Percentiles rank a stretch among this genome's conserved stretches.
Conservation (phyloP, 2,113 vertebrate genomes). For the Leptocoma aspasia region DNA sequence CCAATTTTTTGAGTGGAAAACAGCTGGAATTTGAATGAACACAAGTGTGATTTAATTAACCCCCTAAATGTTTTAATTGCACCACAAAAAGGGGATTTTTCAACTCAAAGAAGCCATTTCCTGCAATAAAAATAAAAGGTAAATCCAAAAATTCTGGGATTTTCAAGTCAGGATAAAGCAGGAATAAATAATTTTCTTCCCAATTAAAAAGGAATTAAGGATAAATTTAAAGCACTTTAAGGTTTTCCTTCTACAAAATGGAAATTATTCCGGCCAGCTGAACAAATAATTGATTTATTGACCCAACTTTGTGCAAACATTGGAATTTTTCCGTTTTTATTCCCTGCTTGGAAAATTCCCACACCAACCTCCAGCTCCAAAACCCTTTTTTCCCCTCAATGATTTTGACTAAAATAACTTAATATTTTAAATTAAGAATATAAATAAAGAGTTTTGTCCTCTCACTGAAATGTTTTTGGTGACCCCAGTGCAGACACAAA, state of each 20-base stretch:
- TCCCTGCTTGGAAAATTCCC: background rate
- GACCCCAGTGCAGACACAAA: conserved; percentile 37
- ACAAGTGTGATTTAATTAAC: background rate
- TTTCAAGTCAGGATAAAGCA: background rate
- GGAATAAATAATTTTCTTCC: background rate
- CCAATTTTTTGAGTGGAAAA: background rate
- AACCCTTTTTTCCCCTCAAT: background rate
- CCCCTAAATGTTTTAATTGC: fast-evolving
- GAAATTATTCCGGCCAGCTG: background rate
- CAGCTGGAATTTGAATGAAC: background rate
- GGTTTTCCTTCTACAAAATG: background rate
- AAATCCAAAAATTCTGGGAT: background rate
- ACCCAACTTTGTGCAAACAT: background rate
- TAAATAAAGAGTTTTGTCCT: background rate
- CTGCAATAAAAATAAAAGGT: background rate
- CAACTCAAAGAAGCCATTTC: background rate
- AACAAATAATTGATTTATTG: background rate
- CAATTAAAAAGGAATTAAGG: background rate
- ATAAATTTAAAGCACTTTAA: background rate
- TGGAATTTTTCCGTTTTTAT: background rate
- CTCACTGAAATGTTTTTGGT: conserved; percentile 2
- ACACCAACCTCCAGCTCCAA: background rate
- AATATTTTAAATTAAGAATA: background rate
- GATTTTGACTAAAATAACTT: background rate
- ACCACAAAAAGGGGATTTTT: background rate